Evolutionary conservation across 2,113 vertebrate species (phyloP).

Genomic region (Muscicapa adusta): DNA sequence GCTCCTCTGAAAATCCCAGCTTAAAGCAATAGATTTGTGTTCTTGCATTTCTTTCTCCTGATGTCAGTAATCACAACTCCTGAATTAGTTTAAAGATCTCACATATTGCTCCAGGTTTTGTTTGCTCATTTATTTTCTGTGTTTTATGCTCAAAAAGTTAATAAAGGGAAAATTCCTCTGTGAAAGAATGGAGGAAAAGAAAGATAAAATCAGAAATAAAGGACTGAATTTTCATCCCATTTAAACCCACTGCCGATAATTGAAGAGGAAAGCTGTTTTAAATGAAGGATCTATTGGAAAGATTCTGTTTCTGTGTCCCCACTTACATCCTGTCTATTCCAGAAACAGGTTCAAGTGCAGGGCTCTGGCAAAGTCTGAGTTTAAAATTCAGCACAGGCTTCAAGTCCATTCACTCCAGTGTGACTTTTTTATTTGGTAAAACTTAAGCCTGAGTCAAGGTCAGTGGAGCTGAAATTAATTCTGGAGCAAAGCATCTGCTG

Average conservation of each 20-base stretch:
- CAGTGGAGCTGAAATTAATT: background rate
- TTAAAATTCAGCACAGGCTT: conserved; percentile 8
- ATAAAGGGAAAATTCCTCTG: conserved; percentile 18
- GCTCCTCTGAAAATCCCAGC: conserved; percentile 57
- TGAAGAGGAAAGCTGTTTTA: conserved; percentile 44
- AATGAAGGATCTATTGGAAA: conserved; percentile 32
- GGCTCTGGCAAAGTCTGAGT: background rate
- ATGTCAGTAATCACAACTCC: conserved; percentile 41
- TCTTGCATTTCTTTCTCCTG: conserved; percentile 57
- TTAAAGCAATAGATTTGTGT: conserved; percentile 44
- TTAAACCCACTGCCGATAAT: conserved; percentile 25
- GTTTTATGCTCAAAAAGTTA: conserved; percentile 27
- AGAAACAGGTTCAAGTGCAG: conserved; percentile 20
- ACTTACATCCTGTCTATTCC: background rate
- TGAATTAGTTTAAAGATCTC: conserved; percentile 19
- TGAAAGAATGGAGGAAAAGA: background rate
- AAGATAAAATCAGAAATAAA: conserved; percentile 33
- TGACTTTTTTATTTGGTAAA: background rate
- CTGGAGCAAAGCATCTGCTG: background rate
- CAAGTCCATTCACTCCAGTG: background rate
- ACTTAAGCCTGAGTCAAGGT: background rate
- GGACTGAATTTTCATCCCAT: background rate
- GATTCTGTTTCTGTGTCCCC: background rate
- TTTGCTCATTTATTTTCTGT: conserved; percentile 34
- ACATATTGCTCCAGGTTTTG: conserved; percentile 11